These are phyloP conservation scores for Melitaea cinxia DNA, from an alignment of 1,140 invertebrate genomes.

Conservation along the genomic window DNA sequence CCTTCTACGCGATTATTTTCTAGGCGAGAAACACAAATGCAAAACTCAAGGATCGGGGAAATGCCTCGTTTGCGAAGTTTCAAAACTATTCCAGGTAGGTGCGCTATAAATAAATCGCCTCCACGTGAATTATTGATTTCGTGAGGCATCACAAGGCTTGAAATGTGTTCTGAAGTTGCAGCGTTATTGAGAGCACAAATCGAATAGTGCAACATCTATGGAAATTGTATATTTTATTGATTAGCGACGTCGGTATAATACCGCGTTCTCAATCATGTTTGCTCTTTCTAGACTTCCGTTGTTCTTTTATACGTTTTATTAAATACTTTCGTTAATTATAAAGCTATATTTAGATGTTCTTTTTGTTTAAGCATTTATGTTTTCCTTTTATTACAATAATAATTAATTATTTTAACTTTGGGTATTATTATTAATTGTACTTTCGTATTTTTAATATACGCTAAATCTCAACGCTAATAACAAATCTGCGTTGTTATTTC, in stretches of 20 bases:
- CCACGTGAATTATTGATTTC: slow-evolving; percentile 43
- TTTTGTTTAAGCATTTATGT: too few species aligned
- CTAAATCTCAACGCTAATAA: too few species aligned
- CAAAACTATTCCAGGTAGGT: slow-evolving; percentile 87
- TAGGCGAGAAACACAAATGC: slow-evolving; percentile 95
- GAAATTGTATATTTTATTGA: slow-evolving; percentile 21
- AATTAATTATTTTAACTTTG: too few species aligned
- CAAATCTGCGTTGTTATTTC: too few species aligned
- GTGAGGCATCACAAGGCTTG: slow-evolving; percentile 29
- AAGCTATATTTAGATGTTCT: background rate
- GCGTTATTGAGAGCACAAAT: slow-evolving; percentile 14
- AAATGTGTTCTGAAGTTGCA: slow-evolving; percentile 28
- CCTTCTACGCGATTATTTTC: slow-evolving; percentile 96
- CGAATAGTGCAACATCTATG: slow-evolving; percentile 12
- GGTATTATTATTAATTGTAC: too few species aligned
- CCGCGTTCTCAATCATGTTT: background rate
- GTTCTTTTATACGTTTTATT: background rate
- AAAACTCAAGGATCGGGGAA: slow-evolving; percentile 83
- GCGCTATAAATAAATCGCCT: slow-evolving; percentile 44
- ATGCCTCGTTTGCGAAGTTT: slow-evolving; percentile 97
- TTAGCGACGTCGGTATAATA: slow-evolving; percentile 5
- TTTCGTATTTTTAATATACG: too few species aligned
- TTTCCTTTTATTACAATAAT: too few species aligned
- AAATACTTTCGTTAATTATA: background rate
- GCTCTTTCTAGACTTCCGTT: background rate